Evolutionary conservation across 2,797 vertebrate genomes (phyloP).

Genomic region (Fratercula arctica): DNA sequence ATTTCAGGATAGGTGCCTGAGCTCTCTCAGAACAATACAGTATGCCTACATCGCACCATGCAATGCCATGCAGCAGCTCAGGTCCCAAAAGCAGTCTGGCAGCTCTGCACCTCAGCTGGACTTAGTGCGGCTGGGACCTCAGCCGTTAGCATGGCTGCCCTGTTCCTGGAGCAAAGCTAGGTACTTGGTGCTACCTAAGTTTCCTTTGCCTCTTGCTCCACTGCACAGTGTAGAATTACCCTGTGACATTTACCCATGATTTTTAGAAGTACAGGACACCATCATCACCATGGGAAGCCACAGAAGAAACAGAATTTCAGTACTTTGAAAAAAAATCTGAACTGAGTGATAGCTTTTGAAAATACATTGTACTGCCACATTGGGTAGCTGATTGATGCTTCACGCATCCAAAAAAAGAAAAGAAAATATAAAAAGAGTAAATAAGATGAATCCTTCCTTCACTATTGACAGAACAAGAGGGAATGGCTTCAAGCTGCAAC

Average conservation of each 20-base stretch:
- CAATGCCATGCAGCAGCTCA: background rate
- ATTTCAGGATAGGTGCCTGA: background rate
- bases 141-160: background rate
- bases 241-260: background rate
- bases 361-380: background rate
- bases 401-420: background rate
- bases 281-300: background rate
- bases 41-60: background rate
- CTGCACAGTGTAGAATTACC: background rate
- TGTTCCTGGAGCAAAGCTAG: background rate
- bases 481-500: no score
- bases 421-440: background rate
- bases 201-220: background rate
- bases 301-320: background rate
- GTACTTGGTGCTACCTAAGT: background rate
- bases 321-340: background rate
- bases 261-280: background rate
- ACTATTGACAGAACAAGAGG: background rate
- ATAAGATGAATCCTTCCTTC: background rate
- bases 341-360: background rate
- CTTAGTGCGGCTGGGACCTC: background rate
- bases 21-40: fast-evolving
- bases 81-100: background rate
- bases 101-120: background rate
- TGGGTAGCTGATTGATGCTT: background rate